Conservation (phyloP, 2,113 vertebrate genomes). For the Hippocampus abdominalis region DNA sequence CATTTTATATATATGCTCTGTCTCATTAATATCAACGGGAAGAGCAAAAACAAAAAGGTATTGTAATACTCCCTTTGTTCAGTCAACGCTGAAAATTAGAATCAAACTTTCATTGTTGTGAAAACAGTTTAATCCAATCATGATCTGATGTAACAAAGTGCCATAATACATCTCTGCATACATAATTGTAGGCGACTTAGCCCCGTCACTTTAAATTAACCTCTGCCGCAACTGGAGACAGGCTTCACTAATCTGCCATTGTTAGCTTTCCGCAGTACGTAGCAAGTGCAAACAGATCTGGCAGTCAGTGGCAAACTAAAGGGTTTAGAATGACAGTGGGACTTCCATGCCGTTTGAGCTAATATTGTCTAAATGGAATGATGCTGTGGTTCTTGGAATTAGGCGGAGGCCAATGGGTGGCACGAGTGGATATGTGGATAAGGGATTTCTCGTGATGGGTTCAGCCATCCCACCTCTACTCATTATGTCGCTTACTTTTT, state of each 20-base stretch:
- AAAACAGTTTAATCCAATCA: conserved; percentile 94
- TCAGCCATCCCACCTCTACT: conserved; percentile 17
- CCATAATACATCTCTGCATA: conserved; percentile 92
- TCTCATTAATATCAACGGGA: conserved; percentile 36
- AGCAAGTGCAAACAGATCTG: conserved; percentile 82
- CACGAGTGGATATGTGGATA: conserved; percentile 15
- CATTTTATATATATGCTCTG: neutral
- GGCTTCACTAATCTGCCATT: conserved; percentile 90
- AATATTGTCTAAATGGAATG: conserved; percentile 74
- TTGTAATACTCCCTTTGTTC: conserved; percentile 67
- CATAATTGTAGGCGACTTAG: conserved; percentile 98
- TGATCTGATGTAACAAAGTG: conserved; percentile 88
- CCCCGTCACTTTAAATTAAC: conserved; percentile 99
- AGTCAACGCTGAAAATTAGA: conserved; percentile 77
- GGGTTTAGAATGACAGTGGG: conserved; percentile 74
- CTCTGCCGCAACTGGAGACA: conserved; percentile 95
- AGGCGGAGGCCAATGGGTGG: conserved; percentile 59
- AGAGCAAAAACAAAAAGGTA: conserved; percentile 51
- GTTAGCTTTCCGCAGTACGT: conserved; percentile 87
- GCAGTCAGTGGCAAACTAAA: conserved; percentile 74
- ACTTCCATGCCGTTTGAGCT: conserved; percentile 73
- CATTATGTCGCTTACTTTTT: conserved; percentile 41
- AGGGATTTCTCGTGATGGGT: conserved; percentile 2
- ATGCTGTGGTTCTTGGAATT: conserved; percentile 58
- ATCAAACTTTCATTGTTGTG: conserved; percentile 93